Conservation (phyloP, 2,888 invertebrate species). For the Lymantria monacha region DNA sequence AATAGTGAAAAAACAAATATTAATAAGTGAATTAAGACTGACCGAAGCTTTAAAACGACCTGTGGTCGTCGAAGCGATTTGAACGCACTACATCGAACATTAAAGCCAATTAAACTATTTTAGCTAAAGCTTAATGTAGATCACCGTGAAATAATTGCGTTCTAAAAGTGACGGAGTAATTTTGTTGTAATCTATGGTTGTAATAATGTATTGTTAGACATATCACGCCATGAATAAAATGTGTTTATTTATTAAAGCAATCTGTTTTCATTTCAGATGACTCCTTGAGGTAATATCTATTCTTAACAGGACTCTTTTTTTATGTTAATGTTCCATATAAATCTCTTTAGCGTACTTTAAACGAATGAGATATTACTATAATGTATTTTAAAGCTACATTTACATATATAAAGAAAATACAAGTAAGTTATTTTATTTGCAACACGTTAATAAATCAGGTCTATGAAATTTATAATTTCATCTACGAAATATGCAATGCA, state of each 20-base stretch:
- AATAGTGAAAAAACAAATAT: conserved; percentile 48
- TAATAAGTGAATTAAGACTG: conserved; percentile 59
- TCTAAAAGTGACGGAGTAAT: conserved; percentile 13
- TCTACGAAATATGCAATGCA: too few species aligned
- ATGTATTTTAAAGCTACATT: conserved; percentile 17
- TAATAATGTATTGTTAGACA: background rate
- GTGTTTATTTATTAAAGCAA: conserved; percentile 62
- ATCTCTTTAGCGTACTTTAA: conserved; percentile 31
- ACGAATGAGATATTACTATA: conserved; percentile 22
- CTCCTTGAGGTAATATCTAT: conserved; percentile 35
- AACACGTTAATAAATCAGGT: too few species aligned
- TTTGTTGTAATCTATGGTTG: conserved; percentile 11
- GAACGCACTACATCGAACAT: conserved; percentile 42
- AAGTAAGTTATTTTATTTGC: too few species aligned
- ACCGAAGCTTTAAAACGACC: conserved; percentile 39
- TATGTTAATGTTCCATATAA: conserved; percentile 39
- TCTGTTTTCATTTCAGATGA: conserved; percentile 41
- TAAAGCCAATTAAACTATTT: conserved; percentile 13
- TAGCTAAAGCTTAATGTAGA: conserved; percentile 2
- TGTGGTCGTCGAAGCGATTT: conserved; percentile 22
- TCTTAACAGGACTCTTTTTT: conserved; percentile 35
- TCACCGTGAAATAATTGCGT: conserved; percentile 12
- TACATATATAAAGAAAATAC: conserved; percentile 11
- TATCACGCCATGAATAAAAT: conserved; percentile 61
- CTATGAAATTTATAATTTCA: too few species aligned